Conservation (phyloP, 2,888 invertebrate genomes). For the Loripinus fragilis region DNA sequence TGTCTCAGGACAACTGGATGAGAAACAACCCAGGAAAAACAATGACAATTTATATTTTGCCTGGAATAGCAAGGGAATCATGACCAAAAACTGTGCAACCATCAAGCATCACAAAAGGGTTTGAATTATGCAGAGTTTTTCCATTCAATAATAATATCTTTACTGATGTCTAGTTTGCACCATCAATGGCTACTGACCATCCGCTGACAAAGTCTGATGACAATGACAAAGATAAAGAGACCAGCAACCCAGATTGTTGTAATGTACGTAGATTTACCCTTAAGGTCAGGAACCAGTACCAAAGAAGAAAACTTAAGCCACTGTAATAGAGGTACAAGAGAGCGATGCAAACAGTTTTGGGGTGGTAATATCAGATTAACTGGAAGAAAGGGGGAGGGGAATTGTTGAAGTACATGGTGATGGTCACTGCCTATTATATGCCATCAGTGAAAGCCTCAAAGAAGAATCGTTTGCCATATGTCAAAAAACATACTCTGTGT, state of each 20-base stretch:
- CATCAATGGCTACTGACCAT: slow-evolving; percentile 22
- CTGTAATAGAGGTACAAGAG: neutral
- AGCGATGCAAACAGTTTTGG: neutral
- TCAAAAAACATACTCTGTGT: neutral
- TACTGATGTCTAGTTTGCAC: slow-evolving; percentile 31
- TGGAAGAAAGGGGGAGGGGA: neutral
- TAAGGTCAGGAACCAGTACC: neutral
- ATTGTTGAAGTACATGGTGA: neutral
- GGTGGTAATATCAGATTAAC: neutral
- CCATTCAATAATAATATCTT: slow-evolving; percentile 37
- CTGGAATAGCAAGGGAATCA: slow-evolving; percentile 27
- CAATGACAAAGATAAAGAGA: too few relatives aligned
- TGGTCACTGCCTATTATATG: neutral
- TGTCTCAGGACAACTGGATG: neutral
- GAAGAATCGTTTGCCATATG: neutral
- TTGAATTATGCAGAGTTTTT: slow-evolving; percentile 8
- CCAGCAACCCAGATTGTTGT: neutral
- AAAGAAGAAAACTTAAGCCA: too few relatives aligned
- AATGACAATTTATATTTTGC: slow-evolving; percentile 14
- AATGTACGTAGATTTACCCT: neutral
- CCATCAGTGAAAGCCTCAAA: too few relatives aligned
- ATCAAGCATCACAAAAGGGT: slow-evolving; percentile 37
- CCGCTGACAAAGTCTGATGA: too few relatives aligned
- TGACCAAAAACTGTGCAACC: slow-evolving; percentile 30
- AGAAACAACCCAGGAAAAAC: too few relatives aligned